A percentile compares a stretch with the other conserved stretches of the same genome.
Evolutionary conservation across 2,113 vertebrate genomes (phyloP).

Genomic region (Chionis minor): DNA sequence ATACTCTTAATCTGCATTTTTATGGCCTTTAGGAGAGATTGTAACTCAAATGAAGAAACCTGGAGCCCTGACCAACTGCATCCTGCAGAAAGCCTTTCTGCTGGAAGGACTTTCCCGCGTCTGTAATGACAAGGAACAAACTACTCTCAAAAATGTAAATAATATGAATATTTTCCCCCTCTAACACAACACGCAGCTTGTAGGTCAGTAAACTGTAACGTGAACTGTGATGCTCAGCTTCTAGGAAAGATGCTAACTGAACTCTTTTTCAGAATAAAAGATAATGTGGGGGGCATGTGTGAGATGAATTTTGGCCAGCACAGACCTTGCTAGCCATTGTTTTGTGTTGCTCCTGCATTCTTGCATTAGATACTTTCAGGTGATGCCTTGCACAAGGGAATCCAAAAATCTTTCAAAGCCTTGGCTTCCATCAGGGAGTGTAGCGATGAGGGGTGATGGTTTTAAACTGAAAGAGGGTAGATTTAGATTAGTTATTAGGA

Average conservation of each 20-base stretch:
- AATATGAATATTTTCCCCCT: background rate
- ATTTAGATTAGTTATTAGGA: background rate
- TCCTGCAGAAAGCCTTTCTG: background rate
- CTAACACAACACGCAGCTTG: background rate
- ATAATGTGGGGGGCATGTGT: fast-evolving
- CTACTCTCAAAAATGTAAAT: background rate
- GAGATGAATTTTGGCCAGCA: fast-evolving
- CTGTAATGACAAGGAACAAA: background rate
- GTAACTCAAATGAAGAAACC: background rate
- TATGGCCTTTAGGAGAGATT: background rate
- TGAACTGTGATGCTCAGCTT: background rate
- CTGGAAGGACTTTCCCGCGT: background rate
- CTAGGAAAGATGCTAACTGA: background rate
- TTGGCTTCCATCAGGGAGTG: background rate
- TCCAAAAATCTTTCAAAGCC: background rate
- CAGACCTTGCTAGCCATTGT: background rate
- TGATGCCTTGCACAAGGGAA: background rate
- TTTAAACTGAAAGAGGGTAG: background rate
- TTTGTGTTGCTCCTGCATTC: background rate
- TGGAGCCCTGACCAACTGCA: background rate
- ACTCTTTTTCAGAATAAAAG: background rate
- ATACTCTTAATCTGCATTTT: background rate
- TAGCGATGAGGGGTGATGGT: too few relatives aligned
- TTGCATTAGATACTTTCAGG: background rate
- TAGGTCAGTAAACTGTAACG: background rate